Evolutionary conservation across 2,888 invertebrate species (phyloP), one percentile per base, ranked within the genome.

Genomic region (Drosophila barbarae): DNA sequence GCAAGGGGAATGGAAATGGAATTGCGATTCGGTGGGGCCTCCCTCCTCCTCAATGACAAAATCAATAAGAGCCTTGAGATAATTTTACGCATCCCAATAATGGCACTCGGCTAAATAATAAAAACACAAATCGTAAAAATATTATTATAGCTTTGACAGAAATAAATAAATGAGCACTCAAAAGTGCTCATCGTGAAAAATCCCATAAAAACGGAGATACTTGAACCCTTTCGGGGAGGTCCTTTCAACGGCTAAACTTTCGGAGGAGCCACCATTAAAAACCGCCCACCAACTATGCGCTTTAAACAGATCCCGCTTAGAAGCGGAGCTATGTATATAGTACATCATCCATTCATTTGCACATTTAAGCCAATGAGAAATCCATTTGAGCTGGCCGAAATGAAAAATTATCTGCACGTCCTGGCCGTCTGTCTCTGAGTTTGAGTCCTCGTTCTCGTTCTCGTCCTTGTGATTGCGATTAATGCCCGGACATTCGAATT

Each of bases 41-140:
- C 21, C n/a, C 41, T 12, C 21, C 39, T 7, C 21, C 41, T 18
- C 52, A 47, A 57, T 52, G 65, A 64, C 74, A 72, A 78, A 77
- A 82, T 82, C 77, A 73, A 77, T 77, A 73, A 66, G 53, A 69
- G 64, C 82, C 82, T 73, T 82, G 82, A 69, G 69, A 63, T 71
- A 73, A 70, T 69, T 73, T 42, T 58, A 44, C 57, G 23, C 67
- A 47, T 66, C 64, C 54, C 51, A 63, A 56, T 72, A 65, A 67
- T 72, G 69, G 68, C 71, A 69, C 66, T 72, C 68, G 50, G 38
- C 5, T 35, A 46, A 46, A 47, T 36, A 28, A 52, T 68, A 57
- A 39, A 54, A 55, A 28, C 34, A 54, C 3, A 49, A 47, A 65
- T 54, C 44, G 28, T 44, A 44, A 54, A 64, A 65, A 35, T 26